Percentiles rank a stretch among this genome's conserved stretches.
These are phyloP conservation scores for Nomada ruficornis DNA, from an alignment of 2,888 invertebrate species.

Conservation along the genomic window DNA sequence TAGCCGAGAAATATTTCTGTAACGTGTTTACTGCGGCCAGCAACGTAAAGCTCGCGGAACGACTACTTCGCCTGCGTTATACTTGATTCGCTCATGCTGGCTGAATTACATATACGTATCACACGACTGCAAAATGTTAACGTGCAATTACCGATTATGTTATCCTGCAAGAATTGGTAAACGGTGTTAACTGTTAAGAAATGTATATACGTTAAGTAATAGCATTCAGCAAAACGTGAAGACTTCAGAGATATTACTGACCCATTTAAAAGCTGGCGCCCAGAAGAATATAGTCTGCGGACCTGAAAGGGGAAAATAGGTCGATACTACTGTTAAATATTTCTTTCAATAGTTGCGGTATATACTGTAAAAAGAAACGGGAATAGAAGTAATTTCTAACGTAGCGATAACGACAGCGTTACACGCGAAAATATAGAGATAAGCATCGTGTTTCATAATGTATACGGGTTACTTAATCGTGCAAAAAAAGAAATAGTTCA, in stretches of 20 bases:
- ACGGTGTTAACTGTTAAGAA: neutral
- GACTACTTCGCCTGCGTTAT: constrained; percentile 23
- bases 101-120: neutral
- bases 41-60: constrained; percentile 11
- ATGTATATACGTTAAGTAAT: neutral
- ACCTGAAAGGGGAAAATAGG: constrained; percentile 86
- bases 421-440: neutral
- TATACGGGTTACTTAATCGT: neutral
- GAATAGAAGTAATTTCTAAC: neutral
- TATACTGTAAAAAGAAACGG: neutral
- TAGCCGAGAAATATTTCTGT: constrained; percentile 48
- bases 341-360: constrained; percentile 1
- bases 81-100: constrained; percentile 15
- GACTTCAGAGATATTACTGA: constrained; percentile 85
- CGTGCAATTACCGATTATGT: neutral
- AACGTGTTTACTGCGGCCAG: constrained; percentile 46
- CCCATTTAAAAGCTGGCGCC: constrained; percentile 99
- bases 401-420: neutral
- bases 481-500: neutral
- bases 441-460: neutral
- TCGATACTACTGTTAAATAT: constrained; percentile 40
- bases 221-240: constrained; percentile 19
- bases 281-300: constrained; percentile 99
- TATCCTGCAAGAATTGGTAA: neutral
- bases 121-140: neutral